Evolutionary conservation across 2,888 invertebrate genomes (phyloP), one percentile per base, ranked within the genome.

Genomic region (Cacoxenus indagator): DNA sequence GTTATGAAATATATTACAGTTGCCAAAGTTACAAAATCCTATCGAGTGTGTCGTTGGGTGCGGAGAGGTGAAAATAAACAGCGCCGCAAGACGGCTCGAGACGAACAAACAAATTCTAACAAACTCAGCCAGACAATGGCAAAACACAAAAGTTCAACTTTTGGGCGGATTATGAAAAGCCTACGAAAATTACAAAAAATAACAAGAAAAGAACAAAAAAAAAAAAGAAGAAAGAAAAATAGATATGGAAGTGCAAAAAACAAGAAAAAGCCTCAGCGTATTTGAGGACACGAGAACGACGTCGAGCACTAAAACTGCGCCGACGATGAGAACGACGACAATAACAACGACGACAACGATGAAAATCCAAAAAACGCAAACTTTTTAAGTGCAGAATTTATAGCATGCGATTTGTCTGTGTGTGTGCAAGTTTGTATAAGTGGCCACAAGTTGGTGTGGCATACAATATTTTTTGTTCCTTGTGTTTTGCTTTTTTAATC

Each of bases 321-420:
- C 51, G 51, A 59, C 24, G 43, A 51, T 37, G 59, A 22, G 9
- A 43, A 19, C 43, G 22, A 61, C 22, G 61, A 45, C 45, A 45
- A 57, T 24, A 22, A 45, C 2, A 17, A 45, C 26, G 43, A 51
- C 59, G 59, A 59, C 37, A 37, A 62, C 61, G 61, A 45, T 62
- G 61, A 62, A 62, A 62, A 62, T 62, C 61, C 61, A 62, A 62
- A 62, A 37, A 62, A 62, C 61, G 61, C 61, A 62, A 80, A 82
- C 75, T 82, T 80, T 78, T 82, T 82, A 80, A 80, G 81, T 78
- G 74, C 82, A 80, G 70, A 80, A 80, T 82, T 80, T 80, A 80
- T 80, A 72, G 81, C 81, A 70, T 71, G 76, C 78, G 78, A 80
- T 82, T 80, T 76, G 81, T 80, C 78, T 55, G 43, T 57, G 57